Evolutionary conservation across 2,113 vertebrate species (phyloP), one percentile per base, ranked within the genome.

Genomic region (Meriones unguiculatus): DNA sequence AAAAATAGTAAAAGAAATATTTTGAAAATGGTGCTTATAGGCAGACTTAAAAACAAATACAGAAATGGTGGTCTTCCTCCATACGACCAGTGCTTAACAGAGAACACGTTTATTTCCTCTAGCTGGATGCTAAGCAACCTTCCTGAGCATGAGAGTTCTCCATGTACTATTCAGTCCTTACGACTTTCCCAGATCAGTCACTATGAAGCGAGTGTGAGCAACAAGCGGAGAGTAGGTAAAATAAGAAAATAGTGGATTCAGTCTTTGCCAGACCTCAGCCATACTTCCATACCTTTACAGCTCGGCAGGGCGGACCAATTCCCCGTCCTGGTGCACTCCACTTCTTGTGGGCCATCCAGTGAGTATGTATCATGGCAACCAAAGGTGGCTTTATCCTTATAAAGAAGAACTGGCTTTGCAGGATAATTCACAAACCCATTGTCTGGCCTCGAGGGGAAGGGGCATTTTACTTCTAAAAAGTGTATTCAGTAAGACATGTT

Each of bases 341-440:
- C 98, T 88, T 98, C 98, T 32, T 96, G 96, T 3, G 98, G 92
- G 38, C 99, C 99, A 0, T 99, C 99, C 93, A 99, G 95, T 41
- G 97, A 32, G 0, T 99, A 99, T 28, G 98, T 93, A 0, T 97
- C n/a, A 67, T 98, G 98, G 98, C 99, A 99, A 96, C 98, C 99
- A 0, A 99, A 99, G 5, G 87, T 98, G 72, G 99, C 98, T 0
- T 92, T 99, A 15, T 99, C 99, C 0, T 98, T 98, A 84, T 99
- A 99, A 90, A 98, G 81, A 4, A 99, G 99, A 0, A 82, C 97
- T 78, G 94, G 98, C 28, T 98, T 98, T 32, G 99, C 98, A 30
- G 98, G 98, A 59, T 99, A 99, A 69, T 99, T 99, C 81, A 99
- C 96, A 92, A 99, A 98, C 13, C 99, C 99, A 0, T 99, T 99